Evolutionary conservation across 2,113 vertebrate species (phyloP), one percentile per base, ranked within the genome.

Genomic region (Hippoglossus stenolepis): DNA sequence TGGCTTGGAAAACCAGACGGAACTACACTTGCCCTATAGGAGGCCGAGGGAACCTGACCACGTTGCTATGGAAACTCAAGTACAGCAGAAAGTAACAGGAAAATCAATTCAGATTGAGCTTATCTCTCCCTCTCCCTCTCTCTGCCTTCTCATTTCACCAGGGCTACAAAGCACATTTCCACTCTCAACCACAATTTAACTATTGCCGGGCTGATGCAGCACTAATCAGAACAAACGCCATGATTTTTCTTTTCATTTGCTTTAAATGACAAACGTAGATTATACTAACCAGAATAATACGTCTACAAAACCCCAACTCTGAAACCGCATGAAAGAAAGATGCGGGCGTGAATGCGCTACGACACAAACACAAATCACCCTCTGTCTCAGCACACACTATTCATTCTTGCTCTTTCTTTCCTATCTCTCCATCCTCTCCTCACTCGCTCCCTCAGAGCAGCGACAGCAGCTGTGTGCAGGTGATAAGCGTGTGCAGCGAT

Each of bases 41-140:
- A 94, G 93, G 93, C 92, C 89, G 87, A 85, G 91, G 85, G 86
- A 94, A 94, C 92, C 92, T 94, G 94, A 94, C 93, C 94, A 92
- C 78, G 94, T 95, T 94, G 92, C 94, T 87, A 95, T 95, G 93
- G 94, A 89, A 95, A 95, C 93, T 91, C 90, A 94, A 93, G 92
- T 93, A 95, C 90, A 94, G 91, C 91, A 90, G 91, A 95, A 94
- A 94, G 91, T 92, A 94, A 93, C 85, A 88, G 90, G 86, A 93
- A 94, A 94, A 94, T 94, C 94, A 93, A 94, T 95, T 93, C 92
- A 91, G 93, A 90, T 85, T 91, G 89, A 91, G 91, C 88, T 91
- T 88, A 90, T 92, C 85, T 87, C 85, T 81, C 79, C 7, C 40
- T 47, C 62, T 43, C 62, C n/a, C 38, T 23, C 38, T 24, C 40